These are phyloP conservation scores for Pogonognathellus flavescens DNA, from an alignment of 1,140 invertebrate genomes.

Conservation along the genomic window DNA sequence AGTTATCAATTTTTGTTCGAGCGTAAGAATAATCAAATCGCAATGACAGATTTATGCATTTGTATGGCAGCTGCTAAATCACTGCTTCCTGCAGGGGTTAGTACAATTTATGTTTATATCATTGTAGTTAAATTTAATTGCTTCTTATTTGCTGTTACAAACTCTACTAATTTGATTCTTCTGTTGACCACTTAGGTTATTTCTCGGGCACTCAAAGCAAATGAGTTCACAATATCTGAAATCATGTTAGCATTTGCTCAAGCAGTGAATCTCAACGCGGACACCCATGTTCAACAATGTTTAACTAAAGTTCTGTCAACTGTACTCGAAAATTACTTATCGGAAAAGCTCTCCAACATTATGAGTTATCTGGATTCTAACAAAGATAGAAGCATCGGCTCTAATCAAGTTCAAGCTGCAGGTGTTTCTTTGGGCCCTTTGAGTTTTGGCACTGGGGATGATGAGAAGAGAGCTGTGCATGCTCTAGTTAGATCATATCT, in stretches of 20 bases:
- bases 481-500: constrained; percentile 60
- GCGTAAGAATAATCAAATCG: neutral
- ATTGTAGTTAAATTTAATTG: too few relatives aligned
- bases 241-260: constrained; percentile 65
- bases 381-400: constrained; percentile 23
- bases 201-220: constrained; percentile 20
- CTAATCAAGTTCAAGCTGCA: constrained; percentile 11
- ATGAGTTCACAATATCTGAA: constrained; percentile 51
- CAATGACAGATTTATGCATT: constrained; percentile 61
- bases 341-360: constrained; percentile 46
- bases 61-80: constrained; percentile 57
- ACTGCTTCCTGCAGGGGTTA: constrained; percentile 53
- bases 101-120: neutral
- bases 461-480: constrained; percentile 58
- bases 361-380: neutral
- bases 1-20: constrained; percentile 49
- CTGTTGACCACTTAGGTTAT: constrained; percentile 49
- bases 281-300: constrained; percentile 58
- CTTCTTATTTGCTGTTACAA: neutral
- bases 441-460: constrained; percentile 17
- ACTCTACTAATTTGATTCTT: neutral
- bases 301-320: constrained; percentile 52
- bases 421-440: neutral
- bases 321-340: constrained; percentile 64
- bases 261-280: constrained; percentile 65